These are phyloP conservation scores for Solenopsis invicta DNA, from an alignment of 1,140 invertebrate genomes.

Conservation along the genomic window DNA sequence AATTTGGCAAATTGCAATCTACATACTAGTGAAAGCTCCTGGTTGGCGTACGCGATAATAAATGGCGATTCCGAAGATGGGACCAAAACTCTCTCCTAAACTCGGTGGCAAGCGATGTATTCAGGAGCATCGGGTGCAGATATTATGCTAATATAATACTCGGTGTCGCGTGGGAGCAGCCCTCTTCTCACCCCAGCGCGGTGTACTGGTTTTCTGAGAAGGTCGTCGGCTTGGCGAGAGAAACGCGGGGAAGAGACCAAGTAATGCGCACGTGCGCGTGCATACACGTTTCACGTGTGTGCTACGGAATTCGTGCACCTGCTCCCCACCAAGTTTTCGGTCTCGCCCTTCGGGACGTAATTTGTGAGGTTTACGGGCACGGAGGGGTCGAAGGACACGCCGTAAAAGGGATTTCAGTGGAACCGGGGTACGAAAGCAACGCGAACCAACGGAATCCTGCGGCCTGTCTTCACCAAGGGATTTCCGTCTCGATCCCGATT, in stretches of 20 bases:
- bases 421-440: constrained; percentile 38
- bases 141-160: constrained; percentile 74
- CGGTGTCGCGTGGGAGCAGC: constrained; percentile 47
- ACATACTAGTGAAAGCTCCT: constrained; percentile 43
- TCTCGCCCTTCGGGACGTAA: constrained; percentile 73
- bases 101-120: constrained; percentile 65
- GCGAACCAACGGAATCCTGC: constrained; percentile 58
- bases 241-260: background rate
- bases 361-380: constrained; percentile 76
- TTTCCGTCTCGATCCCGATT: constrained; percentile 71
- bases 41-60: background rate
- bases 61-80: constrained; percentile 45
- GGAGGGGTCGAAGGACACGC: constrained; percentile 73
- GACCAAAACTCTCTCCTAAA: constrained; percentile 54
- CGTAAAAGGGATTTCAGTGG: constrained; percentile 75
- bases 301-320: constrained; percentile 70
- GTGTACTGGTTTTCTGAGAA: constrained; percentile 38
- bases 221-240: background rate
- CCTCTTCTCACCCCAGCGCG: constrained; percentile 49
- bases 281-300: constrained; percentile 40
- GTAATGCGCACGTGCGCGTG: constrained; percentile 53
- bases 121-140: constrained; percentile 69
- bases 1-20: constrained; percentile 1
- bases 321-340: constrained; percentile 68
- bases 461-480: constrained; percentile 50